Base-by-base conservation (phyloP, 2,888 invertebrate genomes). In the Pristionchus exspectatus region DNA sequence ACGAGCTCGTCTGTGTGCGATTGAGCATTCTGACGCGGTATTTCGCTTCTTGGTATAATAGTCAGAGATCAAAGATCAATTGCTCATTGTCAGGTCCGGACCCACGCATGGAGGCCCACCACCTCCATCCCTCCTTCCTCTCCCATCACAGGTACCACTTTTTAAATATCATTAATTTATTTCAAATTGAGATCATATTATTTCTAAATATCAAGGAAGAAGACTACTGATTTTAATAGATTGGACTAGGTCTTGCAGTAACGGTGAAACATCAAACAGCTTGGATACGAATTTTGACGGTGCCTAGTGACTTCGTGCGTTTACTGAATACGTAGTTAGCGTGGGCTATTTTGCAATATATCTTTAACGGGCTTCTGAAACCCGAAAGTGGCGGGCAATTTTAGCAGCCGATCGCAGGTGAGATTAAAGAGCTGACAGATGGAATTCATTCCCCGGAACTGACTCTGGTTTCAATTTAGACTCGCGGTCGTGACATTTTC, bases 101-200 rank as follows among this genome's bases (percentile, higher is more conserved):
- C 21, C 24, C 14, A 50, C 54, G 81, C 14, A 81, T 81, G 81
- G 81, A 81, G 81, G 50, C 38, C 74, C 74, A 74, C 74, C 81
- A 81, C 50, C 81, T 50, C 50, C 81, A 81, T 50, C 50, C 50
- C 81, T n/a, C 44, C 81, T 54, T 50, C 50, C 81, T 81, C 81
- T 81, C 81, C 50, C 81, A 81, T 54, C 81, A 54, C 74, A 33
- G 74, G 74, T 74, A 38, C 10, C 14, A 9, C 9, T 16, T 69
- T 69, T 30, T 30, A n/a, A n/a, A n/a, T n/a, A n/a, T n/a, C n/a
- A n/a, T n/a, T n/a, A n/a, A n/a, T n/a, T n/a, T n/a, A n/a, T n/a
- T n/a, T n/a, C n/a, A n/a, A n/a, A n/a, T n/a, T n/a, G n/a, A n/a
- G n/a, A n/a, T n/a, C n/a, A 56, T 14, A 56, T 63, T 7, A 24